Base-by-base conservation (phyloP, 2,113 vertebrate genomes). In the Brienomyrus brachyistius region DNA sequence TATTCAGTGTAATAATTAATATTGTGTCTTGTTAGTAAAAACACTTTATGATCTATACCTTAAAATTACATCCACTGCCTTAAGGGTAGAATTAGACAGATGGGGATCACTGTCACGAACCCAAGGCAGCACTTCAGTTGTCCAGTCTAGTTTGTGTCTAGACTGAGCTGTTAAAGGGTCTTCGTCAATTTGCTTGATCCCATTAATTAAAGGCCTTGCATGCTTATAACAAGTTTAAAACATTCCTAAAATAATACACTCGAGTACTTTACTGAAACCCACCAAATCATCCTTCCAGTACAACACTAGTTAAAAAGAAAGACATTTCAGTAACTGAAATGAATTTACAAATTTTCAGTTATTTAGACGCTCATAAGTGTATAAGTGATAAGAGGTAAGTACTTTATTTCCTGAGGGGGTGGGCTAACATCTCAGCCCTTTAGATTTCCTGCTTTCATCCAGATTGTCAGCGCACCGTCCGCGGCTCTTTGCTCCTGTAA, bases 351-450 rank as follows among this genome's bases (percentile, higher is more conserved):
- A 27, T 88, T 70, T 43, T 66, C 23, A 27, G 21, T 59, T 47
- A 40, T 86, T 10, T 7, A 56, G 48, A 86, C 17, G 2, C 70
- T 17, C 84, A 91, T 92, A 92, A 82, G 90, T 47, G 62, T 52
- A 89, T 92, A 93, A 93, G n/a, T 90, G 90, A 91, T 48, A 89
- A 54, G n/a, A 54, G 48, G n/a, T 54, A 54, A 80, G 31, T 19
- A 47, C 17, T 1, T 90, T n/a, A 86, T 87, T 90, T 80, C 82
- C 47, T 56, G 88, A 87, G 52, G 23, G 21, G 50, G 3, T 35
- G 52, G 87, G n/a, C 50, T 84, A 43, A 88, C 86, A 89, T 50
- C 70, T 82, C 51, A 51, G 5, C 70, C 27, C 70, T 88, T 43
- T 19, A 43, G 43, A 54, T 88, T 15, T 90, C 5, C 50, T 40